Percentiles rank a stretch among this genome's conserved stretches.
These are phyloP conservation scores for Drosophila ananassae DNA, from an alignment of 1,140 invertebrate species.

Conservation along the genomic window DNA sequence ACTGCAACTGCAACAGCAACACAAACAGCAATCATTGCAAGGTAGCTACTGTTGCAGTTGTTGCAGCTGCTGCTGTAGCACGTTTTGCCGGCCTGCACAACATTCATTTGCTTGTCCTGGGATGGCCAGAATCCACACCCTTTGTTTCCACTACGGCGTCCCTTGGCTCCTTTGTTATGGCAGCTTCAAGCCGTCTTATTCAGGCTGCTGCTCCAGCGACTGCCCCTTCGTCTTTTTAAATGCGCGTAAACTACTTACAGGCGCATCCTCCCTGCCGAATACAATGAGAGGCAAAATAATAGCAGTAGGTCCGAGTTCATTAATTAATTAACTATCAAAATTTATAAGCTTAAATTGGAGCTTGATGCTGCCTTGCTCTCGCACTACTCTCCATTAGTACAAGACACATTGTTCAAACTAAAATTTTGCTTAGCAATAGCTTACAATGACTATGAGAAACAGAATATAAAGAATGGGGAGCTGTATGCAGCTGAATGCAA, in stretches of 20 bases:
- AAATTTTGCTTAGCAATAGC: not conserved
- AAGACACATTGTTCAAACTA: not conserved
- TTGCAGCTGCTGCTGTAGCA: slow-evolving; percentile 42
- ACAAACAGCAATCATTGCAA: slow-evolving; percentile 26
- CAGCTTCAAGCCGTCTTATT: slow-evolving; percentile 8
- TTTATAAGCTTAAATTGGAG: not conserved
- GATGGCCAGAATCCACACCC: not conserved
- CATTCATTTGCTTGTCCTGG: slow-evolving; percentile 73
- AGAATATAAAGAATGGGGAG: too few species aligned
- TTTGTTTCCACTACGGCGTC: not conserved
- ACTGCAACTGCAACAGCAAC: not conserved
- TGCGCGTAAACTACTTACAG: slow-evolving; percentile 78
- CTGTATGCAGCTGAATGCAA: not conserved
- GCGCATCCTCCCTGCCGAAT: slow-evolving; percentile 37
- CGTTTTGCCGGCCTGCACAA: slow-evolving; percentile 65
- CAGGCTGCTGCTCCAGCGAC: slow-evolving; percentile 1
- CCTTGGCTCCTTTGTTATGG: slow-evolving; percentile 42
- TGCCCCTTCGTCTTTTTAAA: slow-evolving; percentile 54
- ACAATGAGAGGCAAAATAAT: slow-evolving; percentile 17
- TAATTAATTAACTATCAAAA: not conserved
- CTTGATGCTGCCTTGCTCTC: too few species aligned
- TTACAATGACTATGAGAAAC: too few species aligned
- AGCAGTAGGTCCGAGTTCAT: not conserved
- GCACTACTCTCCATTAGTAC: not conserved
- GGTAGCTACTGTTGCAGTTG: slow-evolving; percentile 31